A percentile compares a stretch with the other conserved stretches of the same genome.
Conservation (phyloP, 1,140 invertebrate species). For the Drosophila orosa region DNA sequence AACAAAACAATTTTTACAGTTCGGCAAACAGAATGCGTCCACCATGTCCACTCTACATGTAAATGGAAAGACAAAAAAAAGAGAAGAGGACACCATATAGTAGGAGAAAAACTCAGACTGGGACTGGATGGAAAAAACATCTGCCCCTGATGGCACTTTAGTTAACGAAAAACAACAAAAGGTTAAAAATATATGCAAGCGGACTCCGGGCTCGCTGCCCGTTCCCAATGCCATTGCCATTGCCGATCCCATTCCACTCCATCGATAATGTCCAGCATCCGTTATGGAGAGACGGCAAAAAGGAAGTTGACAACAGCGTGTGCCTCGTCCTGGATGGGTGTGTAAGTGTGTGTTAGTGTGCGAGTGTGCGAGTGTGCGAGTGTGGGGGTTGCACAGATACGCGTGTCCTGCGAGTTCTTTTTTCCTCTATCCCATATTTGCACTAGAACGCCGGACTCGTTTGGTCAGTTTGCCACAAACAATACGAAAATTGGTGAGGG, state of each 20-base stretch:
- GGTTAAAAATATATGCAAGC: slow-evolving; percentile 79
- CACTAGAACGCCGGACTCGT: slow-evolving; percentile 49
- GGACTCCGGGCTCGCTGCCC: slow-evolving; percentile 25
- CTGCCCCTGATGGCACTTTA: slow-evolving; percentile 83
- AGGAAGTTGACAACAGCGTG: slow-evolving; percentile 71
- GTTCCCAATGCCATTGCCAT: slow-evolving; percentile 27
- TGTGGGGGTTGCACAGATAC: slow-evolving; percentile 70
- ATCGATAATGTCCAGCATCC: slow-evolving; percentile 79
- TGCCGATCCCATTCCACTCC: slow-evolving; percentile 37
- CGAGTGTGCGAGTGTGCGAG: slow-evolving; percentile 25
- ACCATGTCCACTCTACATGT: slow-evolving; percentile 49
- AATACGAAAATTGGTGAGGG: slow-evolving; percentile 62
- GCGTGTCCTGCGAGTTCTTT: slow-evolving; percentile 52
- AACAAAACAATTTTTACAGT: slow-evolving; percentile 58
- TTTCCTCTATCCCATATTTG: slow-evolving; percentile 38
- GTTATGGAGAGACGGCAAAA: slow-evolving; percentile 62
- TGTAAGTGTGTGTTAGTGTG: neutral
- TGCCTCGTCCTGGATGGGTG: slow-evolving; percentile 43
- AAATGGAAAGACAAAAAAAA: slow-evolving; percentile 23
- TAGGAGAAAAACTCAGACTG: slow-evolving; percentile 40
- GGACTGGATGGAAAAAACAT: slow-evolving; percentile 74
- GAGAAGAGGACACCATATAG: slow-evolving; percentile 7
- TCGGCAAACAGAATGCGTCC: slow-evolving; percentile 49
- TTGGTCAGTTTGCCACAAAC: slow-evolving; percentile 73
- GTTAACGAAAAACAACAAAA: slow-evolving; percentile 80